These are phyloP conservation scores for Cantharis rufa DNA, from an alignment of 2,888 invertebrate genomes.

Conservation along the genomic window DNA sequence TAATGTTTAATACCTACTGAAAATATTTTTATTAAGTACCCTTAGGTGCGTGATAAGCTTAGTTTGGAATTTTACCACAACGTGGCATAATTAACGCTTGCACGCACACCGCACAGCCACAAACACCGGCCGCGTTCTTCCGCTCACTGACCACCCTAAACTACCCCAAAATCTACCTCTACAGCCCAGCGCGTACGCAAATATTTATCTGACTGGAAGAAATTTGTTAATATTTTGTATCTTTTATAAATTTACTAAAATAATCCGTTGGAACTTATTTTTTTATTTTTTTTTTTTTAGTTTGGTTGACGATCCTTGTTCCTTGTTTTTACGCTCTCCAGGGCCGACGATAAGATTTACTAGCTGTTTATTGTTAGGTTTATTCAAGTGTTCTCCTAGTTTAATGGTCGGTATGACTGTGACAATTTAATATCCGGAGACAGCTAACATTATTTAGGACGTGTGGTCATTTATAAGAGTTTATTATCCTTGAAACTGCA, in stretches of 20 bases:
- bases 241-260: slow-evolving; percentile 14
- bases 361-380: not conserved
- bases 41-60: slow-evolving; percentile 32
- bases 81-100: slow-evolving; percentile 50
- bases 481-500: slow-evolving; percentile 19
- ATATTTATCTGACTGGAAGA: slow-evolving; percentile 24
- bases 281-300: slow-evolving; percentile 9
- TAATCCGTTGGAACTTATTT: slow-evolving; percentile 8
- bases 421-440: slow-evolving; percentile 20
- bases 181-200: slow-evolving; percentile 25
- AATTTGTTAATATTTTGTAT: slow-evolving; percentile 29
- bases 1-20: not conserved
- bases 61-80: slow-evolving; percentile 44
- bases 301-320: not conserved
- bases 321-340: not conserved
- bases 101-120: slow-evolving; percentile 50
- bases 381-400: not conserved
- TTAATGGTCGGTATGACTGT: slow-evolving; percentile 2
- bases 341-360: not conserved
- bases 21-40: slow-evolving; percentile 8
- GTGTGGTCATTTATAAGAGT: slow-evolving; percentile 14
- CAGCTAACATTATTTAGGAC: slow-evolving; percentile 2
- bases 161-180: slow-evolving; percentile 40
- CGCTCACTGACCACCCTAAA: slow-evolving; percentile 48
- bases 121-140: slow-evolving; percentile 49